A percentile compares a stretch with the other conserved stretches of the same genome.
Evolutionary conservation across 2,888 invertebrate species (phyloP).

Genomic region (Diplazon laetatorius): DNA sequence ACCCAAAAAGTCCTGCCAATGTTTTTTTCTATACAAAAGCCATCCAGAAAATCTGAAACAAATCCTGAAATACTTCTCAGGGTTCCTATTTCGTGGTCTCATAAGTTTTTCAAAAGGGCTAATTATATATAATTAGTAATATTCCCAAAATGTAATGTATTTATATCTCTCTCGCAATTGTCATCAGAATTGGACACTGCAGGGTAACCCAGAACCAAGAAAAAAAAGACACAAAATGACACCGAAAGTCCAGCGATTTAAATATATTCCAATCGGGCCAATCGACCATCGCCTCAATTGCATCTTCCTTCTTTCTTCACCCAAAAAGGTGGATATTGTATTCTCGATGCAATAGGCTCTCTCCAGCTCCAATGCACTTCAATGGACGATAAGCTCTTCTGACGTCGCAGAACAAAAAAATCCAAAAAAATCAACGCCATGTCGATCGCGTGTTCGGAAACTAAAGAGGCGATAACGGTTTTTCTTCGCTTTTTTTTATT

Average conservation of each 20-base stretch:
- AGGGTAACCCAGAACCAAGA: too few species aligned
- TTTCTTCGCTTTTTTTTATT: conserved; percentile 50
- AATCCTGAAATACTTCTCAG: too few species aligned
- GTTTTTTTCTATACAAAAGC: too few species aligned
- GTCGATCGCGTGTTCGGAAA: conserved; percentile 8
- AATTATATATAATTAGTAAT: too few species aligned
- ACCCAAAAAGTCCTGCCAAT: too few species aligned
- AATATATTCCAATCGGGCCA: not conserved
- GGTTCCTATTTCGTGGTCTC: too few species aligned
- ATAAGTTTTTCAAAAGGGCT: too few species aligned
- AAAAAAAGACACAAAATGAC: not conserved
- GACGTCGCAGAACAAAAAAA: not conserved
- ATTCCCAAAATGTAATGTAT: too few species aligned
- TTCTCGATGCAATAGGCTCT: conserved; percentile 6
- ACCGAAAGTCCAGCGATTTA: not conserved
- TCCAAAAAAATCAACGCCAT: not conserved
- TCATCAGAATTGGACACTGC: too few species aligned
- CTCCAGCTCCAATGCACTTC: too few species aligned
- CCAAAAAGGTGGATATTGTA: not conserved
- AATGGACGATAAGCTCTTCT: not conserved
- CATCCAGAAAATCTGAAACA: too few species aligned
- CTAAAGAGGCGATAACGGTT: not conserved
- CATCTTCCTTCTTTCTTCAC: not conserved
- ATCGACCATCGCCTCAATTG: conserved; percentile 1
- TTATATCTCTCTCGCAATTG: too few species aligned